phyloP scores from a whole-genome alignment of 2,888 invertebrate species.

The Arctia plantaginis region DNA sequence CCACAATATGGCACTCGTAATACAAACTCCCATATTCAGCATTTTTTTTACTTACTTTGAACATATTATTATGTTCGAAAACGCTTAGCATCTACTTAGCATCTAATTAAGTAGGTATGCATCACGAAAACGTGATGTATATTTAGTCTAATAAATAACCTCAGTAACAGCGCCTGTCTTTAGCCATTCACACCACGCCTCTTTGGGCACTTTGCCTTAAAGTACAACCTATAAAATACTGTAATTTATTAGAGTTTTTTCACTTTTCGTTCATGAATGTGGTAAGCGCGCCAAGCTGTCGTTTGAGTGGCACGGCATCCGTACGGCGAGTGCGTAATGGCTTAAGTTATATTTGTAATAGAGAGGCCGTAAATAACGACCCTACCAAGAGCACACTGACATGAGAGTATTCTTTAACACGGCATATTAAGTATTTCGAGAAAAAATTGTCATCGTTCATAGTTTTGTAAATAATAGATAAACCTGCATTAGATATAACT shows the following conservation, averaged over 20 bases:
- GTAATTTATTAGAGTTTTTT: conserved; percentile 3
- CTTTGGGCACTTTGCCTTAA: conserved; percentile 1
- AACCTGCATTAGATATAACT: too few species aligned
- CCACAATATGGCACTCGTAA: neutral
- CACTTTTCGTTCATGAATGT: conserved; percentile 10
- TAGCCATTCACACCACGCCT: conserved; percentile 7
- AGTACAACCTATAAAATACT: neutral
- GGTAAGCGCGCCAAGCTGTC: neutral
- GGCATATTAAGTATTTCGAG: neutral
- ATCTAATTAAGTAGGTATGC: neutral
- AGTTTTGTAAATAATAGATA: too few species aligned
- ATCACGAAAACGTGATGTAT: neutral
- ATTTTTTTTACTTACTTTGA: neutral
- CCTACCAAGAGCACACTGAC: neutral
- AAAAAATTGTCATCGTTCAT: too few species aligned
- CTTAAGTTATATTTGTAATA: neutral
- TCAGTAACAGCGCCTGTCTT: conserved; percentile 25
- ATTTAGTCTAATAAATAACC: conserved; percentile 10
- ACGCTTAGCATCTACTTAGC: neutral
- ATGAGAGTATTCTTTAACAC: neutral
- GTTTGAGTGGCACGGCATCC: neutral
- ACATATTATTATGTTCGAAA: neutral
- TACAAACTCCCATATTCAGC: neutral
- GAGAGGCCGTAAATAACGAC: neutral
- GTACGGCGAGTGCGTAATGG: neutral